phyloP scores from a whole-genome alignment of 2,888 invertebrate species.

The Agapetus fuscipes region DNA sequence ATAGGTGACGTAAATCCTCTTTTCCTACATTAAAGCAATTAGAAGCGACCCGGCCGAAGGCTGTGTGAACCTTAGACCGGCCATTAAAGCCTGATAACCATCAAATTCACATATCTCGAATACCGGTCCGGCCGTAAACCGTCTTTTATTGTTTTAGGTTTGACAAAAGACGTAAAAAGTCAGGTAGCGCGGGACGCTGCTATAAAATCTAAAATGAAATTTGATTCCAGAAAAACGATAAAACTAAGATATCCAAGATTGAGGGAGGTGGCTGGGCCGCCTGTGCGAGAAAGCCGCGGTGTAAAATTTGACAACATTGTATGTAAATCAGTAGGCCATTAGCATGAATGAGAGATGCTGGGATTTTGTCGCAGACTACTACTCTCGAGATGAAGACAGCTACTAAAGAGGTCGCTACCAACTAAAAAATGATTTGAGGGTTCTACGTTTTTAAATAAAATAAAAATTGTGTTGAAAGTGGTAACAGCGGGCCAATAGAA shows the following conservation, averaged over 20 bases:
- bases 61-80: slow-evolving; percentile 8
- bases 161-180: slow-evolving; percentile 21
- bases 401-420: too few species aligned
- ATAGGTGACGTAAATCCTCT: background rate
- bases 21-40: slow-evolving; percentile 16
- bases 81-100: slow-evolving; percentile 18
- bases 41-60: slow-evolving; percentile 15
- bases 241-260: background rate
- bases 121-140: slow-evolving; percentile 18
- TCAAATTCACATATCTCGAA: slow-evolving; percentile 21
- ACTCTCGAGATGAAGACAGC: too few species aligned
- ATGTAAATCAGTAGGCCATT: too few species aligned
- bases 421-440: too few species aligned
- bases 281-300: background rate
- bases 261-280: too few species aligned
- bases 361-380: too few species aligned
- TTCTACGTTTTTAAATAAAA: too few species aligned
- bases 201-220: slow-evolving; percentile 19
- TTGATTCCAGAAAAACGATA: slow-evolving; percentile 15
- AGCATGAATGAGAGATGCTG: too few species aligned
- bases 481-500: too few species aligned
- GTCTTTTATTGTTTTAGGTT: slow-evolving; percentile 21
- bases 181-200: slow-evolving; percentile 20
- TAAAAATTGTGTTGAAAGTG: too few species aligned
- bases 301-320: too few species aligned